Conservation (phyloP, 2,888 invertebrate genomes). For the Euproctis similis region DNA sequence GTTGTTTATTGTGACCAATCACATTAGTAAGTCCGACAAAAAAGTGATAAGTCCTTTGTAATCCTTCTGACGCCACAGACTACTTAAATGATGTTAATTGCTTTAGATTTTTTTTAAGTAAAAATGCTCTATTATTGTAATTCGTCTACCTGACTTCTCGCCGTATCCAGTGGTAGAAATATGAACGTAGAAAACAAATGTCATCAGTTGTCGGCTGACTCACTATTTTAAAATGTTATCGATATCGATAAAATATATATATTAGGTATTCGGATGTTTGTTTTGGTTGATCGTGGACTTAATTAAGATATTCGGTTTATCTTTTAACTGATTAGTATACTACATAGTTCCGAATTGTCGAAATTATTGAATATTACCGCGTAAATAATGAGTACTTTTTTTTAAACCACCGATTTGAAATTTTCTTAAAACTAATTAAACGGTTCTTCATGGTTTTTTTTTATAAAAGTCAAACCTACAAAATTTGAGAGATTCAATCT, state of each 20-base stretch:
- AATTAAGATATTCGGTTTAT: constrained; percentile 16
- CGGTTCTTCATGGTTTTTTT: too few species aligned
- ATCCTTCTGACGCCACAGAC: constrained; percentile 69
- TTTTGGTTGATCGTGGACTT: constrained; percentile 30
- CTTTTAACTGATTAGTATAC: too few species aligned
- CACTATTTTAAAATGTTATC: constrained; percentile 51
- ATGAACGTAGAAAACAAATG: constrained; percentile 42
- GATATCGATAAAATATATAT: constrained; percentile 38
- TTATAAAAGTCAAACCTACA: too few species aligned
- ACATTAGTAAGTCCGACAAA: constrained; percentile 31
- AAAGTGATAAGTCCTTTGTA: constrained; percentile 71
- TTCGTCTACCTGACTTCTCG: constrained; percentile 67
- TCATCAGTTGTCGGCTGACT: constrained; percentile 36
- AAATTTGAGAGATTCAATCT: too few species aligned
- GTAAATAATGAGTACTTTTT: too few species aligned
- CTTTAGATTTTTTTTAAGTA: constrained; percentile 53
- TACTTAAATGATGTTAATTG: constrained; percentile 68
- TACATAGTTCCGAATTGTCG: too few species aligned
- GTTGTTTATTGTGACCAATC: constrained; percentile 11
- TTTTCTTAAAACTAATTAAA: too few species aligned
- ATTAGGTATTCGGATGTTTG: constrained; percentile 41
- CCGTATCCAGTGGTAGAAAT: constrained; percentile 45
- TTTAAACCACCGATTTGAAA: too few species aligned
- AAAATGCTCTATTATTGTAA: constrained; percentile 65
- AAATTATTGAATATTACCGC: too few species aligned